Conservation (phyloP, 1,140 invertebrate species). For the Drosophila paulistorum region DNA sequence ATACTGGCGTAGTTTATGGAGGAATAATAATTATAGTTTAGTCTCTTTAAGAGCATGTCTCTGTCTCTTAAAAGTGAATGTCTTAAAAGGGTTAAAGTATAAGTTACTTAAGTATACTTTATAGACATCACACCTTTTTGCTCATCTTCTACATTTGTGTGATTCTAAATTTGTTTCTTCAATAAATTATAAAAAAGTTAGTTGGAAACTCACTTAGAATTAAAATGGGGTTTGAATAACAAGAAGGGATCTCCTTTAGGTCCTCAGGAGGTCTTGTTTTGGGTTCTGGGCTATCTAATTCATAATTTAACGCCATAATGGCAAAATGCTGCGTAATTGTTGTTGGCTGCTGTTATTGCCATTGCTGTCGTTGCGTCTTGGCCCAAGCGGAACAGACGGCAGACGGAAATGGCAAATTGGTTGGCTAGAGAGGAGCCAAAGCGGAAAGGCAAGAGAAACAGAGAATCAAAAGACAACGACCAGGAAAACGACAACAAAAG, state of each 20-base stretch:
- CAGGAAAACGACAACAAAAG: conserved; percentile 42
- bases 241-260: conserved; percentile 17
- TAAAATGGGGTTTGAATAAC: conserved; percentile 23
- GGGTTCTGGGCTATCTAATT: conserved; percentile 43
- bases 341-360: conserved; percentile 32
- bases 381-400: conserved; percentile 52
- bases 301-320: conserved; percentile 54
- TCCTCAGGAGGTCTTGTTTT: neutral
- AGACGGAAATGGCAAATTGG: conserved; percentile 61
- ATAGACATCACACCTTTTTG: neutral
- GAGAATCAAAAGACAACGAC: conserved; percentile 18
- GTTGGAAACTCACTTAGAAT: conserved; percentile 45
- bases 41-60: too few species aligned
- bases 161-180: conserved; percentile 38
- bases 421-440: conserved; percentile 15
- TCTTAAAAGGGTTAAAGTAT: too few species aligned
- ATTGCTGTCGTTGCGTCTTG: conserved; percentile 37
- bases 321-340: conserved; percentile 53
- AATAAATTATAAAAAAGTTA: conserved; percentile 45
- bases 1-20: too few species aligned
- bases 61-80: too few species aligned
- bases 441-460: conserved; percentile 20
- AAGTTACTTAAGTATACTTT: neutral
- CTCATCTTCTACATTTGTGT: neutral
- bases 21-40: too few species aligned